Evolutionary conservation across 2,797 vertebrate species (phyloP), one percentile per base, ranked within the genome.

Genomic region (Paratrypauchen microcephalus): DNA sequence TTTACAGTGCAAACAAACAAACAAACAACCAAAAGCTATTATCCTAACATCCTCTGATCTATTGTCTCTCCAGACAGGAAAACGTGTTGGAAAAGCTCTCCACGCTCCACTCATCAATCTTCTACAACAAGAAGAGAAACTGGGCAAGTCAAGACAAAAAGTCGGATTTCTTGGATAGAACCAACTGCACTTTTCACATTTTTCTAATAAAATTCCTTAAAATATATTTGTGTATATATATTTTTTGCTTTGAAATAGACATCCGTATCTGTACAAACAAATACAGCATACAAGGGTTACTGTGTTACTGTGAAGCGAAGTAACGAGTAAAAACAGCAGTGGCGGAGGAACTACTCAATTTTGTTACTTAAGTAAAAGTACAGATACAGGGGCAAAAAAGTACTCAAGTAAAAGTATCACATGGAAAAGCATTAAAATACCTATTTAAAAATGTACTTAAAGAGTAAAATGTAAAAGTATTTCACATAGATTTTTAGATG

Each of bases 1-100:
- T 5, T 12, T 24, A 21, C 21, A 23, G 52, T 24, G 52, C 11
- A 55, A 9, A 55, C 3, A 21, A 55, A 36, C 32, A 36, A 32
- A 32, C 6, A 32, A 55, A 36, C 32, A 36, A 32, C 6, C 6
- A 32, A 36, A 36, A 23, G 21, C 52, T 52, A 21, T 52, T 21
- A n/a, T 24, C n/a, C n/a, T n/a, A 2, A 21, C n/a, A 54, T 13
- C 1, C 4, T 32, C 30, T 15, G 15, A 45, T 23, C n/a, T 50
- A 3, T 3, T 65, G 11, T 66, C 30, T 67, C 70, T 82, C 18
- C 84, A 99, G 98, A 95, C 94, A 0, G 95, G 96, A 72, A 97
- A 96, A 79, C 92, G 95, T 47, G 95, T 98, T 5, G 96, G 97
- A 39, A 98, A 97, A 83, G 85, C 91, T 11, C 93, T 98, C 58